A percentile compares a stretch with the other conserved stretches of the same genome.
Conservation (phyloP, 2,113 vertebrate species). For the Microtus montanus region DNA sequence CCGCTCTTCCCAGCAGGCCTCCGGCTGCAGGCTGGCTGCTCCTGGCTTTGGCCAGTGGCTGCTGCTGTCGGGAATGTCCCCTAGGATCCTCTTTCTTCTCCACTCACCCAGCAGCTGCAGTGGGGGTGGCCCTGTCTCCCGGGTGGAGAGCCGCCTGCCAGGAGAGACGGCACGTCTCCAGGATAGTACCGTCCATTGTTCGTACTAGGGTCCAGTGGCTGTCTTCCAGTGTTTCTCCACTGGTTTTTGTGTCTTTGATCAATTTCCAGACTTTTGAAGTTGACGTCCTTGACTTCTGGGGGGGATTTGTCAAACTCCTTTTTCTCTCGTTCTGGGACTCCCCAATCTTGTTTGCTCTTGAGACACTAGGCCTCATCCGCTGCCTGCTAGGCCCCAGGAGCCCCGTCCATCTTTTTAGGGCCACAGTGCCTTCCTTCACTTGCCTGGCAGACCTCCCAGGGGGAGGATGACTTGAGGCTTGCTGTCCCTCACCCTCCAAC, state of each 20-base stretch:
- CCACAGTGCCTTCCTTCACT: neutral
- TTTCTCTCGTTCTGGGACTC: neutral
- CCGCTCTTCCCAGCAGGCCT: neutral
- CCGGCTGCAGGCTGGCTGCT: neutral
- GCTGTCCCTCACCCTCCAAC: neutral
- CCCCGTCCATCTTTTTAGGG: neutral
- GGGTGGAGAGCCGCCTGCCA: neutral
- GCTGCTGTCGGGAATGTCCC: neutral
- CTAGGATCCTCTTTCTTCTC: too few species aligned
- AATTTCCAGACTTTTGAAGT: neutral
- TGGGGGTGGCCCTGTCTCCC: neutral
- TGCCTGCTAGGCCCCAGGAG: neutral
- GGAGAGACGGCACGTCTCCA: too few species aligned
- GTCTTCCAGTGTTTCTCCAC: neutral
- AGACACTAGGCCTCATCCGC: neutral
- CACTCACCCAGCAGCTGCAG: neutral
- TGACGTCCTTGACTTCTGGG: neutral
- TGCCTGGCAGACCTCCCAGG: neutral
- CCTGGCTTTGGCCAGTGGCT: neutral
- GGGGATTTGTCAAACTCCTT: neutral
- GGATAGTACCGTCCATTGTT: neutral
- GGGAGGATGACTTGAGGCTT: neutral
- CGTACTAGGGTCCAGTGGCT: neutral
- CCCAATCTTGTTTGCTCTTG: neutral
- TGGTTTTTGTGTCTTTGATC: neutral